A percentile compares a stretch with the other conserved stretches of the same genome.
These are phyloP conservation scores for Penaeus japonicus DNA, from an alignment of 1,140 invertebrate genomes.

Conservation along the genomic window DNA sequence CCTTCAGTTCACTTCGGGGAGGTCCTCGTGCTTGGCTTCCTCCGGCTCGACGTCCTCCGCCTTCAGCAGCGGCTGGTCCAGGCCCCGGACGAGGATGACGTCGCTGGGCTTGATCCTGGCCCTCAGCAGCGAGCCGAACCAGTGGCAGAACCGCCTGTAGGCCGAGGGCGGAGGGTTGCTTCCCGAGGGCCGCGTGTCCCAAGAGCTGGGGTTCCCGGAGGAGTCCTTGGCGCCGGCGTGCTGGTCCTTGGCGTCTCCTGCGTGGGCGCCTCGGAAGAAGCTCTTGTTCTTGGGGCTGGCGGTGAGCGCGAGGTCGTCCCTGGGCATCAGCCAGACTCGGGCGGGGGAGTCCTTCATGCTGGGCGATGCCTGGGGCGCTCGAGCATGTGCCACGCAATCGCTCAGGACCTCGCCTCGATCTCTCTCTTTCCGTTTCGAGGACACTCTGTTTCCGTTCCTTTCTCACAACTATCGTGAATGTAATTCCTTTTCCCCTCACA, in stretches of 20 bases:
- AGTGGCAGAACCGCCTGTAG: slow-evolving; percentile 1
- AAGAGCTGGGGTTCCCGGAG: background rate
- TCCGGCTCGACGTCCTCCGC: background rate
- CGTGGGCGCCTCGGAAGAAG: background rate
- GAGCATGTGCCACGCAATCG: background rate
- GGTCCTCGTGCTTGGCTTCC: background rate
- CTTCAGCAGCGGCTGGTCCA: background rate
- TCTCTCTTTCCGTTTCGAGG: too few relatives aligned
- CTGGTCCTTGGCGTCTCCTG: too few relatives aligned
- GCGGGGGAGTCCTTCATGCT: slow-evolving; percentile 21
- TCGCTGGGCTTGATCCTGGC: background rate
- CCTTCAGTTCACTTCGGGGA: too few relatives aligned
- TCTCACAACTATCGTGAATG: too few relatives aligned
- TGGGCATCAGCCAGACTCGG: slow-evolving; percentile 22
- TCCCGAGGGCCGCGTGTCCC: background rate
- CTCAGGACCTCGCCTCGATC: background rate
- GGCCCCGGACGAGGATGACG: background rate
- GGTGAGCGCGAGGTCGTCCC: background rate
- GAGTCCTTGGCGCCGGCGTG: too few relatives aligned
- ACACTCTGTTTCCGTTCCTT: too few relatives aligned
- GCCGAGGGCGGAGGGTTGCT: background rate
- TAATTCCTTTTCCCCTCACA: background rate
- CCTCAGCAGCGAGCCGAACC: background rate
- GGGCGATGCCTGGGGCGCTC: background rate
- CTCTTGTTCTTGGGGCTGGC: background rate